These are phyloP conservation scores for Lerista edwardsae DNA, from an alignment of 2,797 vertebrate species.

Conservation along the genomic window DNA sequence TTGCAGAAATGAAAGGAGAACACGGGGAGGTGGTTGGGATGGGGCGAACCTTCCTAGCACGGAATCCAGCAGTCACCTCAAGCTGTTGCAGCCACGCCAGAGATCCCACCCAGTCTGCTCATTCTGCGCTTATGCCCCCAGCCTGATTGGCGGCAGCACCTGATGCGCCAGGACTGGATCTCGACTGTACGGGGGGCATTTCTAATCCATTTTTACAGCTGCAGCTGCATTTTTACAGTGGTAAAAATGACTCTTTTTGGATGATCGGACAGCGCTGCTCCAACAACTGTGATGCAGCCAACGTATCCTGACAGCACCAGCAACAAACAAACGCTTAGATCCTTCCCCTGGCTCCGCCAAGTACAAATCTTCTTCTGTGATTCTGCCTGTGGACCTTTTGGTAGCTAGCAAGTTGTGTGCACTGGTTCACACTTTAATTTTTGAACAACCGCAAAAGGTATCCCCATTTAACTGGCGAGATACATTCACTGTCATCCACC, in stretches of 20 bases:
- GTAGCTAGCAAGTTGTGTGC: no score
- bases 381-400: not conserved
- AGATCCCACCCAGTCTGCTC: not conserved
- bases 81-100: not conserved
- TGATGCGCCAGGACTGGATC: not conserved
- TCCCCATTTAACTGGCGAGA: not conserved
- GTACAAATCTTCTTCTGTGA: not conserved
- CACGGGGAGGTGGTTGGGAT: not conserved
- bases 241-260: not conserved
- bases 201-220: constrained; percentile 18
- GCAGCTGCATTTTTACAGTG: constrained; percentile 2
- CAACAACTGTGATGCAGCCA: not conserved
- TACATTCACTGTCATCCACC: not conserved
- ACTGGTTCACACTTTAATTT: not conserved
- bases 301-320: constrained; percentile 7
- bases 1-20: not conserved
- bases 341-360: not conserved
- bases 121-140: not conserved
- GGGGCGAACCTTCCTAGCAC: not conserved
- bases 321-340: constrained; percentile 19
- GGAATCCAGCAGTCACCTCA: not conserved
- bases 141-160: not conserved
- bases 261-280: not conserved
- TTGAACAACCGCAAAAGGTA: not conserved
- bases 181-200: not conserved